These are phyloP conservation scores for Zaprionus taronus DNA, from an alignment of 1,140 invertebrate species.

Conservation along the genomic window DNA sequence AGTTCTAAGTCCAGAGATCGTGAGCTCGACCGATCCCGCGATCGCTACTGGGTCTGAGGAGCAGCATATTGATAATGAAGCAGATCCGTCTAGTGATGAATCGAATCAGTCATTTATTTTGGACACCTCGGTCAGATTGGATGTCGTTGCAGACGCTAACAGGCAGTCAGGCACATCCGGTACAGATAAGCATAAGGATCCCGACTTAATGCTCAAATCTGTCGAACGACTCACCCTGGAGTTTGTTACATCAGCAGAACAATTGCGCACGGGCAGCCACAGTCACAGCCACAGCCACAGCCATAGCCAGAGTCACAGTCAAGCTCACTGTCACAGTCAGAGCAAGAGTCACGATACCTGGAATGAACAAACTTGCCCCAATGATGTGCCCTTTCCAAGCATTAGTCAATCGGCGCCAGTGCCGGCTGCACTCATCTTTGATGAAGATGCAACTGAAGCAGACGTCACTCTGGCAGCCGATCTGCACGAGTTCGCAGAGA, in stretches of 20 bases:
- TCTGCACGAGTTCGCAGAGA: conserved; percentile 57
- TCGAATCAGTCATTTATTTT: conserved; percentile 80
- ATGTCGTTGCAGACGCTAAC: conserved; percentile 28
- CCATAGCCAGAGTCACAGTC: conserved; percentile 58
- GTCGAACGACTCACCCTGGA: conserved; percentile 88
- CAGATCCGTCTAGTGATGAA: conserved; percentile 74
- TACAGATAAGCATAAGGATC: conserved; percentile 86
- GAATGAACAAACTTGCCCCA: conserved; percentile 90
- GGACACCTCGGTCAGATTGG: conserved; percentile 64
- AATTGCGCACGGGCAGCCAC: conserved; percentile 78
- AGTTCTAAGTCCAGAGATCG: conserved; percentile 66
- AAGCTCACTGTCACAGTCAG: conserved; percentile 50
- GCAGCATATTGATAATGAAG: conserved; percentile 41
- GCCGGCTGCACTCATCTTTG: conserved; percentile 88
- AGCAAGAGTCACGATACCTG: conserved; percentile 87
- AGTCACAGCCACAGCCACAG: conserved; percentile 34
- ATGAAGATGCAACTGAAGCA: conserved; percentile 76
- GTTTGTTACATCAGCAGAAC: conserved; percentile 87
- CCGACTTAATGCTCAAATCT: conserved; percentile 88
- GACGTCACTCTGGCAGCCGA: conserved; percentile 61
- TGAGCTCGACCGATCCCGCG: conserved; percentile 71
- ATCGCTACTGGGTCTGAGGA: conserved; percentile 74
- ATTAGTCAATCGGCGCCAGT: conserved; percentile 90
- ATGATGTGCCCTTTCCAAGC: conserved; percentile 91
- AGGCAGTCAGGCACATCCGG: conserved; percentile 7